Percentiles rank a stretch among this genome's conserved stretches.
Evolutionary conservation across 2,797 vertebrate genomes (phyloP).

Genomic region (Micropoecilia bifurca): DNA sequence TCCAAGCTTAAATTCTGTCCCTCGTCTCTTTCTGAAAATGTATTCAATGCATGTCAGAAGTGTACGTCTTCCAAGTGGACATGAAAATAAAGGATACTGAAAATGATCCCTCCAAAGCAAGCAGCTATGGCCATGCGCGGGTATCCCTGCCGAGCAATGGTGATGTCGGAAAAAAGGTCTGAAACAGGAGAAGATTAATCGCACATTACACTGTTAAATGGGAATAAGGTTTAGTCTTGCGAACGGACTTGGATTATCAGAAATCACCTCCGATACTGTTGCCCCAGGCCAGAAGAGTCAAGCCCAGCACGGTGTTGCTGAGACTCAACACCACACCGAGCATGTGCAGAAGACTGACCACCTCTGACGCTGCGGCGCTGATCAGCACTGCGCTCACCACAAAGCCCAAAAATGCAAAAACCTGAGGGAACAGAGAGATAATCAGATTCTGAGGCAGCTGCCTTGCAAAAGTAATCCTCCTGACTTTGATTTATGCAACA

Average conservation of each 20-base stretch:
- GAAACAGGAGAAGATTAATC: conserved; percentile 17
- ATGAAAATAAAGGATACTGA: conserved; percentile 90
- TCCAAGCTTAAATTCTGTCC: not conserved
- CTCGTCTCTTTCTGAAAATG: not conserved
- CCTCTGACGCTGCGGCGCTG: conserved; percentile 88
- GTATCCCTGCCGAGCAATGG: conserved; percentile 94
- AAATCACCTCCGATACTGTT: conserved; percentile 94
- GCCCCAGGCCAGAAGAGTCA: conserved; percentile 97
- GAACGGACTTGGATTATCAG: not conserved
- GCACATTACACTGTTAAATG: not conserved
- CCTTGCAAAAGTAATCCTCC: not conserved
- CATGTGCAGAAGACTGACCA: conserved; percentile 91
- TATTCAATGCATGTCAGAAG: not conserved
- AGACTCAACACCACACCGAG: conserved; percentile 90
- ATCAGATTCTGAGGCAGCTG: not conserved
- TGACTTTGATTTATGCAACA: not conserved
- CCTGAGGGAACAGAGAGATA: conserved; percentile 65
- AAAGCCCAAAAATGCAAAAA: conserved; percentile 93
- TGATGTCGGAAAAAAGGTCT: conserved; percentile 95
- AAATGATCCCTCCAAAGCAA: conserved; percentile 98
- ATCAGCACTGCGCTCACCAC: conserved; percentile 93
- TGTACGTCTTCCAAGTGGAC: not conserved
- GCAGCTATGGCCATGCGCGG: conserved; percentile 97
- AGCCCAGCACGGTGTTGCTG: conserved; percentile 94
- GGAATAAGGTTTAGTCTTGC: too few species aligned